These are phyloP conservation scores for Paramisgurnus dabryanus DNA, from an alignment of 2,113 vertebrate genomes.

Conservation along the genomic window DNA sequence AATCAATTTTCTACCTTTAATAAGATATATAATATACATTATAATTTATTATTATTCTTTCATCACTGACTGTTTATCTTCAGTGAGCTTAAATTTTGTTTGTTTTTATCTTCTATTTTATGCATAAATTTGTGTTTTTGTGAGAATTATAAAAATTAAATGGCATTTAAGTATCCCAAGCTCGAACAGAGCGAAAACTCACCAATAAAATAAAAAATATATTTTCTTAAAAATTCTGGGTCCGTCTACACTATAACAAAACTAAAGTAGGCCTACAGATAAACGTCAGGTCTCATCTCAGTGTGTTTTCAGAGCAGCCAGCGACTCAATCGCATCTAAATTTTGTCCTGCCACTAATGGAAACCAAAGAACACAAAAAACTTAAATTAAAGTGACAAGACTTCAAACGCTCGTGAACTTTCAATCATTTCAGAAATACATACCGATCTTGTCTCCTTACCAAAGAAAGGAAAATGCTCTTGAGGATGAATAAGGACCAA, in stretches of 20 bases:
- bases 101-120: too few relatives aligned
- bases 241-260: neutral
- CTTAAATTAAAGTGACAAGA: neutral
- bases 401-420: constrained; percentile 16
- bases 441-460: constrained; percentile 48
- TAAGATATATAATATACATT: too few relatives aligned
- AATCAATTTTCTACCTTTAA: too few relatives aligned
- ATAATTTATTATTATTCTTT: too few relatives aligned
- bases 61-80: too few relatives aligned
- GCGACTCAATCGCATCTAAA: neutral
- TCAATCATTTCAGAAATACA: neutral
- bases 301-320: neutral
- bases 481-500: constrained; percentile 50
- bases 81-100: too few relatives aligned
- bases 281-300: neutral
- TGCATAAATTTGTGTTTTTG: too few relatives aligned
- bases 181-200: neutral
- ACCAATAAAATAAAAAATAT: neutral
- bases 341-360: neutral
- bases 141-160: too few relatives aligned
- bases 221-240: too few relatives aligned
- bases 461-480: constrained; percentile 46
- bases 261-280: neutral
- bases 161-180: too few relatives aligned
- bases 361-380: neutral